phyloP scores from a whole-genome alignment of 2,888 invertebrate genomes.

The Cremastinae sp. region DNA sequence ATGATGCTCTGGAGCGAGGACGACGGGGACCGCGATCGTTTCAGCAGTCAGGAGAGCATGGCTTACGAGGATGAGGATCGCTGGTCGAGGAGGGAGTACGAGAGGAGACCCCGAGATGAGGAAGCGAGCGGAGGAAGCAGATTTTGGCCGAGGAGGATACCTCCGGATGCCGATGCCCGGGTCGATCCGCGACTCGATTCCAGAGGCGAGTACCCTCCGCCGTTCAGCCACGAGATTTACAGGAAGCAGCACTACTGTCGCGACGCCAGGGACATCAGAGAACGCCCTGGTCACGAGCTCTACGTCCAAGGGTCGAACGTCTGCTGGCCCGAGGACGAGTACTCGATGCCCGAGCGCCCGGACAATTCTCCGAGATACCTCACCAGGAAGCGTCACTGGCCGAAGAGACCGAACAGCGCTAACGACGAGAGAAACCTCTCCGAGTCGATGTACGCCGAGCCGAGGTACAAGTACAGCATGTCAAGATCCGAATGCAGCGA shows the following conservation, averaged over 20 bases:
- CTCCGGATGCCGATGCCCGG: conserved; percentile 38
- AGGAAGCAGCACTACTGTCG: conserved; percentile 74
- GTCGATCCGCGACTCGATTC: conserved; percentile 46
- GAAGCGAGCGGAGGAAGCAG: conserved; percentile 77
- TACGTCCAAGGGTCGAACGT: conserved; percentile 69
- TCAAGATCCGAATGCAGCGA: conserved; percentile 79
- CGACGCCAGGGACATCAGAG: conserved; percentile 68
- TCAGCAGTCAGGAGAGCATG: conserved; percentile 79
- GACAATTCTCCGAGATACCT: conserved; percentile 76
- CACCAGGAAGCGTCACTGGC: conserved; percentile 76
- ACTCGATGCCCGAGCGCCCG: conserved; percentile 69
- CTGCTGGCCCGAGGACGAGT: conserved; percentile 72
- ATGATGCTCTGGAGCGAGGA: conserved; percentile 77
- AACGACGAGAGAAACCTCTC: conserved; percentile 74
- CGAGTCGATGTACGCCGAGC: conserved; percentile 73
- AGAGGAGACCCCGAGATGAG: conserved; percentile 66
- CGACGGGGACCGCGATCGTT: conserved; percentile 79
- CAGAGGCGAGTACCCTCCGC: conserved; percentile 49
- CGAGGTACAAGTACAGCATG: conserved; percentile 74
- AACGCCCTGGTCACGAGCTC: conserved; percentile 64
- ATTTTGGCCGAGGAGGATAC: conserved; percentile 75
- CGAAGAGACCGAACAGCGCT: conserved; percentile 77
- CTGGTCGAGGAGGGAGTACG: conserved; percentile 75
- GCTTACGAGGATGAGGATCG: conserved; percentile 80
- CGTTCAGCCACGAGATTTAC: conserved; percentile 40